These are phyloP conservation scores for Andrena cerasifolii DNA, from an alignment of 1,140 invertebrate species.

Conservation along the genomic window DNA sequence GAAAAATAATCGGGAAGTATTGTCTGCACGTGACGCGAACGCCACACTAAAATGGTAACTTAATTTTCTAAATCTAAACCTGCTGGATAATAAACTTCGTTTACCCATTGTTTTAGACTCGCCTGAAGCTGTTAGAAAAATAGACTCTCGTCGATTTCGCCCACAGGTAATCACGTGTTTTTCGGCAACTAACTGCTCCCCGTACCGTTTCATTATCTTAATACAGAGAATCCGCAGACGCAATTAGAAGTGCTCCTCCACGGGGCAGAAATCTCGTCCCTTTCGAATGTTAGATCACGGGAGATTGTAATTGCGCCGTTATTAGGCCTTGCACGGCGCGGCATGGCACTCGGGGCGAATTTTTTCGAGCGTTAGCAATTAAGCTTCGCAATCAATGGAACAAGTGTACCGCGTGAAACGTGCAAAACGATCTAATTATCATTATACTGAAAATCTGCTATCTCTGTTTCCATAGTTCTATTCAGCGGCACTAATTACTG, in stretches of 20 bases:
- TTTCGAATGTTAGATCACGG: neutral
- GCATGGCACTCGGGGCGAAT: neutral
- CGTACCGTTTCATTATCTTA: too few relatives aligned
- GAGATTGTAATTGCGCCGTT: neutral
- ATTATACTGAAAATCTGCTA: conserved; percentile 39
- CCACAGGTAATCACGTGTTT: too few relatives aligned
- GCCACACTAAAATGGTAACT: too few relatives aligned
- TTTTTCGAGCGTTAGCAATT: conserved; percentile 37
- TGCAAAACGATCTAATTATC: conserved; percentile 48
- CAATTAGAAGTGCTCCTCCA: neutral
- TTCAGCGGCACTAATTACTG: conserved; percentile 43
- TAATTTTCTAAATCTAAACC: too few relatives aligned
- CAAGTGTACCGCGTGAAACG: conserved; percentile 32
- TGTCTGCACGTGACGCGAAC: too few relatives aligned
- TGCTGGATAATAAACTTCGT: too few relatives aligned
- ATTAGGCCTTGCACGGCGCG: conserved; percentile 2
- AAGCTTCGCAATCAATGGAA: conserved; percentile 26
- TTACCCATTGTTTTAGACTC: too few relatives aligned
- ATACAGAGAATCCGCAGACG: too few relatives aligned
- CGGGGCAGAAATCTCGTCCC: neutral
- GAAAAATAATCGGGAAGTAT: too few relatives aligned
- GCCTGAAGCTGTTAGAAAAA: too few relatives aligned
- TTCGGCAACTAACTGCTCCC: too few relatives aligned
- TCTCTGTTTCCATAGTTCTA: conserved; percentile 36
- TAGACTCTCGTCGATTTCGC: too few relatives aligned